Evolutionary conservation across 2,113 vertebrate genomes (phyloP).

Genomic region (Lycaon pictus): DNA sequence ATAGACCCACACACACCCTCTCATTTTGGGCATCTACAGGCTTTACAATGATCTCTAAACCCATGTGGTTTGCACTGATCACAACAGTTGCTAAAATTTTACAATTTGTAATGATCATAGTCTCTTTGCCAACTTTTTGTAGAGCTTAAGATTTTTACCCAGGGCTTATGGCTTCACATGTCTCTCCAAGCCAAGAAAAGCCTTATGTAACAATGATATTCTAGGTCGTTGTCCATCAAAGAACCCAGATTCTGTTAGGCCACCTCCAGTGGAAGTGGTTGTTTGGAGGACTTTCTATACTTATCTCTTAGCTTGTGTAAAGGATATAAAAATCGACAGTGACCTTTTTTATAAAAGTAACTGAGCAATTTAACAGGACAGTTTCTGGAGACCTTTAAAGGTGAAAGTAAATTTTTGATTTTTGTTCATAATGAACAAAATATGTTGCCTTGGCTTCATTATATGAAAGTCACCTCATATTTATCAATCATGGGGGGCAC

Average conservation of each 20-base stretch:
- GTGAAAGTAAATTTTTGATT: conserved; percentile 7
- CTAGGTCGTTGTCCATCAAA: neutral
- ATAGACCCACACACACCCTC: neutral
- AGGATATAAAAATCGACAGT: neutral
- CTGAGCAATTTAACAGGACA: neutral
- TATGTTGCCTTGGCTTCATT: neutral
- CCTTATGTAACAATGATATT: neutral
- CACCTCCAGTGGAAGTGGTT: neutral
- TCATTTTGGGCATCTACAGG: neutral
- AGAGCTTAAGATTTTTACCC: neutral
- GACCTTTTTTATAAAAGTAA: neutral
- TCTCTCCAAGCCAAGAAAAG: neutral
- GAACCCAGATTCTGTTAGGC: neutral
- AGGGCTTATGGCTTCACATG: neutral
- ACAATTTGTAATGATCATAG: neutral
- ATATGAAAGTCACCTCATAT: neutral
- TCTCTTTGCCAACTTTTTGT: neutral
- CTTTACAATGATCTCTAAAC: neutral
- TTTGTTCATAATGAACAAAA: too few species aligned
- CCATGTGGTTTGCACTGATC: neutral
- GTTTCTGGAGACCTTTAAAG: neutral
- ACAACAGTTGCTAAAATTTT: neutral
- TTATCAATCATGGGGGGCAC: neutral
- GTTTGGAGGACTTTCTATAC: neutral
- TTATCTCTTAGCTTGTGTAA: neutral